Conservation (phyloP, 2,797 vertebrate species). For the Esox masquinongy region DNA sequence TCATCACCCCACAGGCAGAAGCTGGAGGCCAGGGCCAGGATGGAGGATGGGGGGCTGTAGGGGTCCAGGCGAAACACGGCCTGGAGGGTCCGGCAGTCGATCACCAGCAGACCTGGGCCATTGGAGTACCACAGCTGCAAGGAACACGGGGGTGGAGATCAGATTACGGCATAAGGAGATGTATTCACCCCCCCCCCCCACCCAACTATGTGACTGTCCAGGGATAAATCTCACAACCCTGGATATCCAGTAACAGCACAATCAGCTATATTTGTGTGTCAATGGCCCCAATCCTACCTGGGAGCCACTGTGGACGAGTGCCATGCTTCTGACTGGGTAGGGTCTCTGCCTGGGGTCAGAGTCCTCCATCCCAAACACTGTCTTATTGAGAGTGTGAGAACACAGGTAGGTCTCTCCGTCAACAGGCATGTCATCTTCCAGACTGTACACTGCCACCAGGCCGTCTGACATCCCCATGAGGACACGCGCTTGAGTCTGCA, state of each 20-base stretch:
- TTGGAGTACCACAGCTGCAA: conserved; percentile 91
- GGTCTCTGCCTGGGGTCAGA: conserved; percentile 88
- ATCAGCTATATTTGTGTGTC: background rate
- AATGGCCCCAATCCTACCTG: conserved; percentile 63
- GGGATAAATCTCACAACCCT: too few relatives aligned
- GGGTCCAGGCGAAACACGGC: conserved; percentile 85
- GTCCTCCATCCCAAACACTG: conserved; percentile 81
- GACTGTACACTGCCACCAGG: conserved; percentile 81
- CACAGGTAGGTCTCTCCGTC: conserved; percentile 88
- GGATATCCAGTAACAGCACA: too few relatives aligned
- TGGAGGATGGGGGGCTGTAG: conserved; percentile 74
- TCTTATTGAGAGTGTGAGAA: conserved; percentile 89
- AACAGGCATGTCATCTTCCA: conserved; percentile 78
- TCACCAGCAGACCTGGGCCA: conserved; percentile 86
- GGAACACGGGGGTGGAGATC: background rate
- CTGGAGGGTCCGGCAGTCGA: conserved; percentile 77
- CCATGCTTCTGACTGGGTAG: conserved; percentile 85
- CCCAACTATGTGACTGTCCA: too few relatives aligned
- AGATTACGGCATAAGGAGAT: background rate
- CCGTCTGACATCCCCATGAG: conserved; percentile 91
- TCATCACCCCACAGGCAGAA: conserved; percentile 85
- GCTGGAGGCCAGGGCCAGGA: conserved; percentile 79
- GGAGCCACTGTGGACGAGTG: conserved; percentile 76
- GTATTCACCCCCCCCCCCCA: background rate
- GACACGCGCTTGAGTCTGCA: conserved; percentile 82